Base-by-base conservation (phyloP, 2,888 invertebrate genomes). In the Leistus spinibarbis region DNA sequence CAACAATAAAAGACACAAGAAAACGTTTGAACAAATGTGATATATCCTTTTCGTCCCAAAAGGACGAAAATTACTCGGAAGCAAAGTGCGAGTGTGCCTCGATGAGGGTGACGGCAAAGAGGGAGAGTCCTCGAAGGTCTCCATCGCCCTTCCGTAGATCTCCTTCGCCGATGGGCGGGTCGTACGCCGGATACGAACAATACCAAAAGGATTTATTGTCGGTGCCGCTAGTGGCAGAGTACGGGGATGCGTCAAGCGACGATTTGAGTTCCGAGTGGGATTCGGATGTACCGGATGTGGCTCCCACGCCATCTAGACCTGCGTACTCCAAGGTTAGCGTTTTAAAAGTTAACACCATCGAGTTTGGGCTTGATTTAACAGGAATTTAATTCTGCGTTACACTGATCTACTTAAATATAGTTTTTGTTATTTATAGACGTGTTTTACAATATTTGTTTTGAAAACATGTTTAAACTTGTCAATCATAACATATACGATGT, bases 181-280 rank as follows among this genome's bases (percentile, higher is more conserved):
- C 65, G 69, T 82, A 83, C 2, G 80, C 86, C 10, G 95, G 84
- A 16, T 95, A 95, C 81, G 93, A 93, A 78, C 93, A 94, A 84
- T 94, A 95, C 87, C 91, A 93, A 80, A 91, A 90, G 80, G 92
- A 92, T 22, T 85, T 95, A 69, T 85, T 94, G 78, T 91, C 93
- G 82, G 94, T 95, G 79, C 94, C 94, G 0, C 88, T 91, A 87
- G 88, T 88, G 27, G 87, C 91, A 77, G 96, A 96, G 82, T 96
- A 94, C 84, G 95, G 94, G 13, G 95, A 95, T 82, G 94, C 95
- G n/a, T 94, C 94, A 79, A 95, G 94, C 83, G 96, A 96, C 84
- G 96, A 96, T 85, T 89, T 96, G 77, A 95, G 95, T 84, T 95
- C 95, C 13, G 96, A 96, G 82, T 96, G 96, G 95, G 95, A 96